Percentiles rank a stretch among this genome's conserved stretches.
phyloP scores from a whole-genome alignment of 2,888 invertebrate genomes.

The Troilus luridus region DNA sequence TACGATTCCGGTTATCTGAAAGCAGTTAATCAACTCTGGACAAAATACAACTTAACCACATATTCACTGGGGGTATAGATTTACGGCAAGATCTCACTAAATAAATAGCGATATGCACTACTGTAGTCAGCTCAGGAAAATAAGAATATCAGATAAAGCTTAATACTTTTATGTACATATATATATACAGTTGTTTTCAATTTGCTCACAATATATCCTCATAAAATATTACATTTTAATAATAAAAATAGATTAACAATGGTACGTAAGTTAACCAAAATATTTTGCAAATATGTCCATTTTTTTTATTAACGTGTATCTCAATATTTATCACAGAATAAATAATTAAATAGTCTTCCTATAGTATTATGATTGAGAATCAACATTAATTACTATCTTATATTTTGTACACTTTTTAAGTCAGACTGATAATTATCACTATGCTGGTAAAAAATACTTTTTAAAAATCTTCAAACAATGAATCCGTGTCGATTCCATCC shows the following conservation, averaged over 20 bases:
- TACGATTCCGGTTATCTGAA: too few relatives aligned
- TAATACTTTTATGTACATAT: constrained; percentile 8
- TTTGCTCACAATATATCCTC: background rate
- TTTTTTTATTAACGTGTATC: background rate
- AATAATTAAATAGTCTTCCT: background rate
- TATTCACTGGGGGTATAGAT: background rate
- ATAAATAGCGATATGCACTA: background rate
- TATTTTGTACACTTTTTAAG: background rate
- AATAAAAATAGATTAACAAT: background rate
- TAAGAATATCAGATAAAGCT: background rate
- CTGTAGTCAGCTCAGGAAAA: background rate
- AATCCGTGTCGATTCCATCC: constrained; percentile 66
- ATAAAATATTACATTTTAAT: background rate
- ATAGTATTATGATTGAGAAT: background rate
- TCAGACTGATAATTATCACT: background rate
- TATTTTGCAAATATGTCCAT: background rate
- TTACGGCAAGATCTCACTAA: background rate
- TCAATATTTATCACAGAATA: background rate
- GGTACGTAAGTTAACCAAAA: background rate
- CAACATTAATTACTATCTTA: background rate
- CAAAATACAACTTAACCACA: too few relatives aligned
- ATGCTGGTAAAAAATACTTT: background rate
- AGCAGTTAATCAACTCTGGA: too few relatives aligned
- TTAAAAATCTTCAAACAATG: constrained; percentile 65
- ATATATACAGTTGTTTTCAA: background rate